Base-by-base conservation (phyloP, 1,140 invertebrate genomes). In the Gryon sp. region DNA sequence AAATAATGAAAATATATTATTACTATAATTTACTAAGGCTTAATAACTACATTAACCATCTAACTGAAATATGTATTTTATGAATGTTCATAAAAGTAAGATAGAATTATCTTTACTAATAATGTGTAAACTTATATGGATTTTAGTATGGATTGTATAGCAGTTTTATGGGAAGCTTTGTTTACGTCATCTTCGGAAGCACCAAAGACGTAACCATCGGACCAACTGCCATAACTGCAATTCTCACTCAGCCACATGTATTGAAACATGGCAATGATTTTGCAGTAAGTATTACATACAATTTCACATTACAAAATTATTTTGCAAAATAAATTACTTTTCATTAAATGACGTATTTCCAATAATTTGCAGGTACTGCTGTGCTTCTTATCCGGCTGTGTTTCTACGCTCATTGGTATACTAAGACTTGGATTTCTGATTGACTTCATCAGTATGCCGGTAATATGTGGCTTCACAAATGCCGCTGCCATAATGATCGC, bases 401-500 rank as follows among this genome's bases (percentile, higher is more conserved):
- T 93, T 4, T 91, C 92, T 57, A 83, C 92, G 0, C 2, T 90
- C 0, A 87, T 92, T 81, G 93, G 92, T 5, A 15, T 94, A 12
- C 83, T 93, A 8, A 90, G 92, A 52, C 81, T 94, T 59, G 93
- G 92, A 90, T 89, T 89, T 79, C 78, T 88, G 5, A 79, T 89
- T 0, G 83, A 88, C 73, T 88, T 92, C 80, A 93, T 94, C 53
- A 93, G 88, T 12, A 83, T 90, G 84, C 91, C 92, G 9, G 92
- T 94, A 24, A 93, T 93, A 36, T 91, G 90, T 75, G 92, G 92
- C 6, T 94, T 94, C 59, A 93, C 91, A 0, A 91, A 92, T 45
- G 92, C 93, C 2, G 92, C 93, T 1, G 92, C 93, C 2, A 88
- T 93, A 40, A 93, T 92, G 36, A 93, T 93, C 43, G 91, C 89